Conservation (phyloP, 2,113 vertebrate genomes). For the Serranochromis macrocephalus region DNA sequence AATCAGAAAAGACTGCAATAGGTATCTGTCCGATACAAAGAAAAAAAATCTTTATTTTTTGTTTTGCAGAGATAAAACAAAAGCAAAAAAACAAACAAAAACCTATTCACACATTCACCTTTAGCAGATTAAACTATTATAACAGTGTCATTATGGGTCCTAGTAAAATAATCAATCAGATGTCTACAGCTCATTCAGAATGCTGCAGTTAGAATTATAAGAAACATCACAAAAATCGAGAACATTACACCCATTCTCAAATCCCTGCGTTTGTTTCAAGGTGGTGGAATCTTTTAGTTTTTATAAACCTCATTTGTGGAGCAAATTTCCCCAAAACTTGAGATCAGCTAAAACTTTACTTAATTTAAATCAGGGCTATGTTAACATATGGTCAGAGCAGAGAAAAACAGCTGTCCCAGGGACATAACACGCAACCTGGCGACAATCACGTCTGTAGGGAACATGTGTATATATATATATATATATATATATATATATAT, state of each 20-base stretch:
- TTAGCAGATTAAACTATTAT: background rate
- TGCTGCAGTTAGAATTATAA: background rate
- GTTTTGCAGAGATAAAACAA: background rate
- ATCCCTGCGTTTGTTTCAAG: background rate
- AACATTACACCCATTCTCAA: background rate
- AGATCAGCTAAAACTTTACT: background rate
- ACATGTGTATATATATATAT: rapidly evolving
- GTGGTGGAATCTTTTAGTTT: background rate
- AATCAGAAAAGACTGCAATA: background rate
- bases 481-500: background rate
- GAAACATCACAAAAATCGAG: background rate
- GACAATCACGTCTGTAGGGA: background rate
- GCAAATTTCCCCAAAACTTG: background rate
- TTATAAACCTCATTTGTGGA: background rate
- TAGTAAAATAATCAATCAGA: background rate
- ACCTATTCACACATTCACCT: background rate
- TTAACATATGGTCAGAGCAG: background rate
- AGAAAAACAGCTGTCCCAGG: background rate
- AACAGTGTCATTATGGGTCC: background rate
- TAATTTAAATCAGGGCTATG: background rate
- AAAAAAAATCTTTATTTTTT: background rate
- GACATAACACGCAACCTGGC: background rate
- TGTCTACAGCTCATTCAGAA: background rate
- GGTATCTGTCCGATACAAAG: rapidly evolving
- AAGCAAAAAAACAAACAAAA: background rate